These are phyloP conservation scores for Petrocephalus zakoni DNA, from an alignment of 2,113 vertebrate species.

Conservation along the genomic window DNA sequence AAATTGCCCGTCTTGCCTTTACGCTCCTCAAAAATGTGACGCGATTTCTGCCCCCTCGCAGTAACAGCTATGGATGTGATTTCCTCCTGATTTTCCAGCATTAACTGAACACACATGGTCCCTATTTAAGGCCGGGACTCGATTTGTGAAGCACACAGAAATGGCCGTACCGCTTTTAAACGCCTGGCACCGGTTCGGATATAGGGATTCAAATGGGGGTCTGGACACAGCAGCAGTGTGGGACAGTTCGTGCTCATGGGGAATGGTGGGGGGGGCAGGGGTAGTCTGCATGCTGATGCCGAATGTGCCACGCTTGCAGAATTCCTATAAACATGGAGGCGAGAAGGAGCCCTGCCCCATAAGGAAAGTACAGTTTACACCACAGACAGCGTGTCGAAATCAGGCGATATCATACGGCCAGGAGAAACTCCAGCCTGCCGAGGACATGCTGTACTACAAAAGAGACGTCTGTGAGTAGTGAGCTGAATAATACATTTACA, in stretches of 20 bases:
- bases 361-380: background rate
- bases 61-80: background rate
- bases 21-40: background rate
- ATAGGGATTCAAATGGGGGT: background rate
- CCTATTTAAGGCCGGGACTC: background rate
- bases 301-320: background rate
- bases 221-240: background rate
- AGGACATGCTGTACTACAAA: background rate
- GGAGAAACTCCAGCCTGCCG: background rate
- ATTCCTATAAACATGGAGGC: background rate
- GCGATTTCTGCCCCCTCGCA: background rate
- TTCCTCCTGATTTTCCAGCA: background rate
- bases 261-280: background rate
- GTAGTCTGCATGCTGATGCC: background rate
- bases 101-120: background rate
- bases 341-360: background rate
- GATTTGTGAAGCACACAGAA: background rate
- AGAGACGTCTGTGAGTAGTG: background rate
- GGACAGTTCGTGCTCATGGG: background rate
- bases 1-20: background rate
- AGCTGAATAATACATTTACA: conserved; percentile 9
- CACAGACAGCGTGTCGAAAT: background rate
- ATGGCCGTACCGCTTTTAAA: background rate
- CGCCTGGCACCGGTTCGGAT: background rate
- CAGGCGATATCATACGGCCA: background rate